phyloP scores from a whole-genome alignment of 2,113 vertebrate genomes.

The Phrynosoma platyrhinos region DNA sequence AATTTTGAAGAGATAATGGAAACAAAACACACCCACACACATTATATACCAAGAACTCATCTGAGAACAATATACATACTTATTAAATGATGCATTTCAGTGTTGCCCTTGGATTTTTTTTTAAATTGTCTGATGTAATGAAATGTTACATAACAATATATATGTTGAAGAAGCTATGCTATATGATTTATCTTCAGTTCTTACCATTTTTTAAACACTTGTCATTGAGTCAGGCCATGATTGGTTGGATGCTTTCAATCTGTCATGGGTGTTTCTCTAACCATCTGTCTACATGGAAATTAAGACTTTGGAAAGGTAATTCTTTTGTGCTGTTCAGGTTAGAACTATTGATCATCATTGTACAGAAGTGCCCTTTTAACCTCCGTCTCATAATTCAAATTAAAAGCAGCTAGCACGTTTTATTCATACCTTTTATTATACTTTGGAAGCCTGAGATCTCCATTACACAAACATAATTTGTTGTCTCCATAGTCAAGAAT shows the following conservation, averaged over 20 bases:
- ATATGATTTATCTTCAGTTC: constrained; percentile 17
- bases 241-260: constrained; percentile 1
- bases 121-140: constrained; percentile 26
- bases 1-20: constrained; percentile 41
- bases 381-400: neutral
- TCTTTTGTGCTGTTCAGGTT: neutral
- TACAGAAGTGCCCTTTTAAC: constrained; percentile 10
- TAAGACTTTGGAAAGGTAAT: constrained; percentile 21
- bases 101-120: constrained; percentile 31
- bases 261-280: neutral
- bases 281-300: constrained; percentile 30
- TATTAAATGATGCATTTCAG: constrained; percentile 37
- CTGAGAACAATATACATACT: constrained; percentile 3
- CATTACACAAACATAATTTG: too few species aligned
- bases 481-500: neutral
- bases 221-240: constrained; percentile 24
- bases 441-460: constrained; percentile 16
- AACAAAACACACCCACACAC: neutral
- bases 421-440: constrained; percentile 15
- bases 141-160: constrained; percentile 12
- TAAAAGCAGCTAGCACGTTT: constrained; percentile 1
- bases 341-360: constrained; percentile 19
- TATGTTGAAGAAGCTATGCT: constrained; percentile 16
- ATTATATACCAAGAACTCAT: constrained; percentile 21
- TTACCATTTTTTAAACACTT: neutral